Evolutionary conservation across 1,140 invertebrate species (phyloP).

Genomic region (Zaprionus capensis): DNA sequence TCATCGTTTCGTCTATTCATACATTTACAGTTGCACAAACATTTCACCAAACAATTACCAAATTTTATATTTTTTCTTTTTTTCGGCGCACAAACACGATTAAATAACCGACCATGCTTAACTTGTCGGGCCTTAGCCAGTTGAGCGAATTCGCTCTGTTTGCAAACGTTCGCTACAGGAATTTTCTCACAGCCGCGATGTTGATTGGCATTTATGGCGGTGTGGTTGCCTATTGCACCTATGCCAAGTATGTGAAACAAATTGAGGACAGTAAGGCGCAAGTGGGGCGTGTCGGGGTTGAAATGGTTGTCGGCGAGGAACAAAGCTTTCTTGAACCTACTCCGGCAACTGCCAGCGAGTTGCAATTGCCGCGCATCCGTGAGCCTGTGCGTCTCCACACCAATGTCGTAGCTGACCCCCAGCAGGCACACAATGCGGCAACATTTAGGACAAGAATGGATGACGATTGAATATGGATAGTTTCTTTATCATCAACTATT

Average conservation of each 20-base stretch:
- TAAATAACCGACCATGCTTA: neutral
- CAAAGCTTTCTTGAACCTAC: neutral
- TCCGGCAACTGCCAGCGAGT: neutral
- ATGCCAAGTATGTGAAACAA: neutral
- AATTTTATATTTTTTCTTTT: neutral
- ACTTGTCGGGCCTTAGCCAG: neutral
- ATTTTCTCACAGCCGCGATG: neutral
- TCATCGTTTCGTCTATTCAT: neutral
- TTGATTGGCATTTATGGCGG: neutral
- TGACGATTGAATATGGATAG: neutral
- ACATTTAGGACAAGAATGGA: neutral
- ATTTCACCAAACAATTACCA: conserved; percentile 1
- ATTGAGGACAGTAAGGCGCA: neutral
- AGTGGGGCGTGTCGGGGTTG: neutral
- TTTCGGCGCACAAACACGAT: neutral
- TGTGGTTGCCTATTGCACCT: neutral
- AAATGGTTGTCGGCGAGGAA: neutral
- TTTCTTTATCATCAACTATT: too few relatives aligned
- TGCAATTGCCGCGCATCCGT: neutral
- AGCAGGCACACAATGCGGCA: neutral
- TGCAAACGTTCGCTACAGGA: neutral
- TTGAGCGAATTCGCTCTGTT: neutral
- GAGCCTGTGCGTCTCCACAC: neutral
- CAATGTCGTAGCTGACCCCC: neutral
- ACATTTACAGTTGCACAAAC: neutral